Conservation (phyloP, 2,797 vertebrate genomes). For the Garrulus glandarius region DNA sequence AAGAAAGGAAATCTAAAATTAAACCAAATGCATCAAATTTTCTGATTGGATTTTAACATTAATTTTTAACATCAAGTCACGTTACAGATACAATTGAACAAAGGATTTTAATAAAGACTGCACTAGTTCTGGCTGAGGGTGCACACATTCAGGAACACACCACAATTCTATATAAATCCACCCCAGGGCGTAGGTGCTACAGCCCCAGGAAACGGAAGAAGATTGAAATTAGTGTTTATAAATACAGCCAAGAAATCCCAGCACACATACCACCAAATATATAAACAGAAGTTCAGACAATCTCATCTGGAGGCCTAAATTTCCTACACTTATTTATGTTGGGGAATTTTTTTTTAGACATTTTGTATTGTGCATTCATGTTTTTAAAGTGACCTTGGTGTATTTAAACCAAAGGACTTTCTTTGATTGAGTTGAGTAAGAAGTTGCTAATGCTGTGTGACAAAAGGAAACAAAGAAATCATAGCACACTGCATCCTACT, state of each 20-base stretch:
- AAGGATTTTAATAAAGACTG: background rate
- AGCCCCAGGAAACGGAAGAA: conserved; percentile 50
- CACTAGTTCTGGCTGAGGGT: background rate
- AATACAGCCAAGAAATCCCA: conserved; percentile 46
- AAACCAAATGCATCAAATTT: background rate
- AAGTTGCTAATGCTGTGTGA: background rate
- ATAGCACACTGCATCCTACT: background rate
- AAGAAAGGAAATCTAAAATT: background rate
- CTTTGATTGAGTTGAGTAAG: background rate
- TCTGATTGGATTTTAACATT: background rate
- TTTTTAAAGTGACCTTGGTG: background rate
- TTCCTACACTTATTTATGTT: background rate
- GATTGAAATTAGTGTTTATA: conserved; percentile 53
- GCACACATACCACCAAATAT: background rate
- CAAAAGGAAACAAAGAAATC: background rate
- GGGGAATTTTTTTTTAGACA: background rate
- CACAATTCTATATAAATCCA: conserved; percentile 22
- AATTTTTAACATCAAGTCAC: background rate
- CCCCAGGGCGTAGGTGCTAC: conserved; percentile 41
- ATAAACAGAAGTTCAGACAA: conserved; percentile 22
- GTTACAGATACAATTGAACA: background rate
- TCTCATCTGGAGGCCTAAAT: background rate
- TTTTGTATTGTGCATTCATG: background rate
- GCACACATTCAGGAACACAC: background rate
- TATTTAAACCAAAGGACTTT: background rate